Conservation (phyloP, 1,140 invertebrate genomes). For the Gonioctena quinquepunctata region DNA sequence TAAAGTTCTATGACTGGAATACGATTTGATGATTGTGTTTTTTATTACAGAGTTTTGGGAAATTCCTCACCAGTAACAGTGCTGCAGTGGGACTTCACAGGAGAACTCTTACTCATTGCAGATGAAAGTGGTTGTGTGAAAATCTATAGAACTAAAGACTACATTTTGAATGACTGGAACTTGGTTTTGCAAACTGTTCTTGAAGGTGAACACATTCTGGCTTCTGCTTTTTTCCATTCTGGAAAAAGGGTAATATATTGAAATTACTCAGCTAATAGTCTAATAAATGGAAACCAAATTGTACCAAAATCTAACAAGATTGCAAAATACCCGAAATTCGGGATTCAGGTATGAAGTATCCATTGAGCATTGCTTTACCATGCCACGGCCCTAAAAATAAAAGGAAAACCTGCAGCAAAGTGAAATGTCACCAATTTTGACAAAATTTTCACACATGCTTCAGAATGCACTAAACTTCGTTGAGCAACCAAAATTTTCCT, state of each 20-base stretch:
- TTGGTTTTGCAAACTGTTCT: slow-evolving; percentile 55
- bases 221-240: slow-evolving; percentile 82
- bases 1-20: neutral
- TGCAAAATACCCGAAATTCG: too few relatives aligned
- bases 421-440: too few relatives aligned
- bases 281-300: too few relatives aligned
- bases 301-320: too few relatives aligned
- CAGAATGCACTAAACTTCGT: too few relatives aligned
- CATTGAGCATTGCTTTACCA: too few relatives aligned
- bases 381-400: too few relatives aligned
- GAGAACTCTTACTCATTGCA: slow-evolving; percentile 76
- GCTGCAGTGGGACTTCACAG: slow-evolving; percentile 83
- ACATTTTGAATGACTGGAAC: slow-evolving; percentile 81
- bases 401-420: too few relatives aligned
- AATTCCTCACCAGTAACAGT: slow-evolving; percentile 69
- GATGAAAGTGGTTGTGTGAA: slow-evolving; percentile 76
- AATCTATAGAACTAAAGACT: slow-evolving; percentile 77
- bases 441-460: too few relatives aligned
- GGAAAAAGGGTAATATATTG: slow-evolving; percentile 77
- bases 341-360: too few relatives aligned
- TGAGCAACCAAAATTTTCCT: too few relatives aligned
- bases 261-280: too few relatives aligned
- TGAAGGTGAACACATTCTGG: slow-evolving; percentile 78
- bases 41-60: slow-evolving; percentile 59
- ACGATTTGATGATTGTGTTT: neutral